These are phyloP conservation scores for Sus cebifrons DNA, from an alignment of 2,797 vertebrate genomes.

Conservation along the genomic window DNA sequence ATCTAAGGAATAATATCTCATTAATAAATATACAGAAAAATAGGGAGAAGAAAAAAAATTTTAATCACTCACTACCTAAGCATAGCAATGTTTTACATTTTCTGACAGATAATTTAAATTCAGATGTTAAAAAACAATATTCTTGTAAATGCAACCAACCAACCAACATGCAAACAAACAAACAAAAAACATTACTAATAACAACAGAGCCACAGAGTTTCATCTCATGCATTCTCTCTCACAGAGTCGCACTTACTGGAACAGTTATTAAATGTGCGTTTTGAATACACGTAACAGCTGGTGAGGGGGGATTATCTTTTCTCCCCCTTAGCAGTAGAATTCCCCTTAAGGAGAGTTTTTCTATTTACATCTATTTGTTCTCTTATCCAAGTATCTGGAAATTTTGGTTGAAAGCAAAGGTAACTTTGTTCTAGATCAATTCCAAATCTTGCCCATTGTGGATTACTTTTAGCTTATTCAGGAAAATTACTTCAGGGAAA, in stretches of 20 bases:
- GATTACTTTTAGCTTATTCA: not conserved
- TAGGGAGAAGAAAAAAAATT: not conserved
- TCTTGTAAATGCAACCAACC: not conserved
- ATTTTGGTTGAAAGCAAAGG: not conserved
- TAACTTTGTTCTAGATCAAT: not conserved
- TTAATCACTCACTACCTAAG: not conserved
- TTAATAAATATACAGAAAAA: not conserved
- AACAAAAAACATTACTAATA: not conserved
- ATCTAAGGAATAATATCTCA: not conserved
- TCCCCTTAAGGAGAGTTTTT: not conserved
- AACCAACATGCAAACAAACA: not conserved
- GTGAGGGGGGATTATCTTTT: not conserved
- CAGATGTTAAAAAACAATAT: not conserved
- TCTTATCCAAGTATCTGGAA: not conserved
- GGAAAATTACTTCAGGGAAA: not conserved
- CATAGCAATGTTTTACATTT: conserved; percentile 32
- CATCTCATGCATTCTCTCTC: not conserved
- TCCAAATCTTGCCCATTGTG: not conserved
- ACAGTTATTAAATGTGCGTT: not conserved
- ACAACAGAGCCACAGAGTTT: not conserved
- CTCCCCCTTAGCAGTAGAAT: not conserved
- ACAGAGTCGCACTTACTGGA: not conserved
- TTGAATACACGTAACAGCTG: not conserved
- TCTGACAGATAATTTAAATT: not conserved
- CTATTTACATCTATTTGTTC: not conserved